phyloP scores from a whole-genome alignment of 2,113 vertebrate genomes.

The Coreoperca whiteheadi region DNA sequence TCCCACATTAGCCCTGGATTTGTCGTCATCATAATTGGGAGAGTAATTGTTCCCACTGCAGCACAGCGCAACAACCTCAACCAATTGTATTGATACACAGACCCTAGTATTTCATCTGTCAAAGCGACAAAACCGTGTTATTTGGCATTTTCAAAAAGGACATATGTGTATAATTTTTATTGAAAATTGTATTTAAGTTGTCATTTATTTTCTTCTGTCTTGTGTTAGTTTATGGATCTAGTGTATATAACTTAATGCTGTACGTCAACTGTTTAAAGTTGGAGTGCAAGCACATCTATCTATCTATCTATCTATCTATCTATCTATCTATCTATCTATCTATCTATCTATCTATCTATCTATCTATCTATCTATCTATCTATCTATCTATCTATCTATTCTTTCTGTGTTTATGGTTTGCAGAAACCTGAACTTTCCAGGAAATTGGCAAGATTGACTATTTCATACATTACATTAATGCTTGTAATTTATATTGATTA shows the following conservation, averaged over 20 bases:
- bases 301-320: too few species aligned
- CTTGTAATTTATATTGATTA: not conserved
- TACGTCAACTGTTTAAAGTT: too few species aligned
- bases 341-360: too few species aligned
- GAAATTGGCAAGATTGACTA: not conserved
- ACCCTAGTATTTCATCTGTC: not conserved
- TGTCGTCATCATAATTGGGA: constrained; percentile 5
- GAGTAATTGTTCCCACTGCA: constrained; percentile 28
- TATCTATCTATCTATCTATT: too few species aligned
- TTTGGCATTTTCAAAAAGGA: not conserved
- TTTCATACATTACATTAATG: not conserved
- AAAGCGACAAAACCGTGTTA: constrained; percentile 1
- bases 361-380: too few species aligned
- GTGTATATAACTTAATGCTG: too few species aligned
- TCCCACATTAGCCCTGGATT: not conserved
- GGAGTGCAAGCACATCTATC: too few species aligned
- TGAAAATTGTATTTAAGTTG: not conserved
- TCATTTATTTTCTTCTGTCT: not conserved
- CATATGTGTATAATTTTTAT: not conserved
- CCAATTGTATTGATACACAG: not conserved
- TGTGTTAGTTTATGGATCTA: too few species aligned
- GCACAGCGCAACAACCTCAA: not conserved
- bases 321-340: too few species aligned
- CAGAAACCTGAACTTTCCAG: not conserved
- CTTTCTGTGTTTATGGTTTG: not conserved